phyloP scores from a whole-genome alignment of 2,113 vertebrate genomes.

The Xenus cinereus region DNA sequence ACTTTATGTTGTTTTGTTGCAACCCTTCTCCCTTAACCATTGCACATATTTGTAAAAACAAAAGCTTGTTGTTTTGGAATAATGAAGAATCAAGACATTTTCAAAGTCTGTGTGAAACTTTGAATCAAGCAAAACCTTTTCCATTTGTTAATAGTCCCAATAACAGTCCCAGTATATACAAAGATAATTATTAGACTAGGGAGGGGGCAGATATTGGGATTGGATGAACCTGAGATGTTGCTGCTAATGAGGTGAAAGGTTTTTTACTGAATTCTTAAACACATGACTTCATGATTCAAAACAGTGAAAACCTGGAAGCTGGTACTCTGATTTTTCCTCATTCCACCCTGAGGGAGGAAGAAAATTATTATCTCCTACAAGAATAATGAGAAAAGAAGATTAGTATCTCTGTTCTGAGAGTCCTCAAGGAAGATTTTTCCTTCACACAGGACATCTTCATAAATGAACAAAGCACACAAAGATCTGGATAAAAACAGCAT shows the following conservation, averaged over 20 bases:
- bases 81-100: neutral
- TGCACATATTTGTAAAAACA: neutral
- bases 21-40: neutral
- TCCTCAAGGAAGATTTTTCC: conserved; percentile 27
- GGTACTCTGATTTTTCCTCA: neutral
- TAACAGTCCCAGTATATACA: neutral
- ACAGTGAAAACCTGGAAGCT: neutral
- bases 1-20: neutral
- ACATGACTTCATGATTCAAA: neutral
- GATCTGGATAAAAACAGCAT: neutral
- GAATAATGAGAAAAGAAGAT: conserved; percentile 42
- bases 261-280: neutral
- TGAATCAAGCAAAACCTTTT: neutral
- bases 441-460: conserved; percentile 41
- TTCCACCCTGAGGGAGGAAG: neutral
- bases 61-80: neutral
- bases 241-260: neutral
- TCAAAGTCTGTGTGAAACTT: neutral
- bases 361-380: conserved; percentile 8
- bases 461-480: neutral
- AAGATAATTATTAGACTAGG: neutral
- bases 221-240: neutral
- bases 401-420: conserved; percentile 4
- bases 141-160: neutral
- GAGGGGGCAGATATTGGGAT: neutral